These are phyloP conservation scores for Melanerpes aurifrons DNA, from an alignment of 2,113 vertebrate species.

Conservation along the genomic window DNA sequence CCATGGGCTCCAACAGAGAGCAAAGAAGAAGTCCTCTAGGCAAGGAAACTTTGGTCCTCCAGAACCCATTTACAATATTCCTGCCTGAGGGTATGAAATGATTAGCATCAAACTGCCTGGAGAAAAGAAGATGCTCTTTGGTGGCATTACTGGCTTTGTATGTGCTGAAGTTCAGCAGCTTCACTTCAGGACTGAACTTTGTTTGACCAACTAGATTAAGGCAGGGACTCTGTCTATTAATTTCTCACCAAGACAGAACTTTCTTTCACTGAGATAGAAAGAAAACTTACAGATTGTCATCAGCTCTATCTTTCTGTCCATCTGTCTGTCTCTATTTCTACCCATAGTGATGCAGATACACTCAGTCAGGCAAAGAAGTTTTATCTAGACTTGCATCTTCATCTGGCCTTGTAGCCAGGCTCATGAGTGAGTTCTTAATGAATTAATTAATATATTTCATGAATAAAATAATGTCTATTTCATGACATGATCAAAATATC, in stretches of 20 bases:
- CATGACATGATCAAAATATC: conserved; percentile 23
- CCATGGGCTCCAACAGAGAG: not conserved
- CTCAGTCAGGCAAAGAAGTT: not conserved
- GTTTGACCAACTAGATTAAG: not conserved
- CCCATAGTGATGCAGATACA: not conserved
- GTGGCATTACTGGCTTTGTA: not conserved
- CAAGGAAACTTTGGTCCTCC: not conserved
- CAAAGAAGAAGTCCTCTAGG: not conserved
- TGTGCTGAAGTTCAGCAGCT: not conserved
- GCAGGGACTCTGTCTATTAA: not conserved
- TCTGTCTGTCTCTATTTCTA: not conserved
- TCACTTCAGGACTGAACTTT: not conserved
- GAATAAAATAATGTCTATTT: conserved; percentile 59
- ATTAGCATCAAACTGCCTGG: not conserved
- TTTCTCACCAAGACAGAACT: not conserved
- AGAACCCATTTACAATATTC: not conserved
- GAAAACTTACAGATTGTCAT: not conserved
- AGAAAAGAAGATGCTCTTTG: not conserved
- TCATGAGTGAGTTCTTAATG: not conserved
- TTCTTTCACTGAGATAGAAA: not conserved
- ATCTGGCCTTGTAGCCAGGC: not conserved
- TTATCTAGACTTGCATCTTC: not conserved
- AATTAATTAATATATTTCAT: conserved; percentile 41
- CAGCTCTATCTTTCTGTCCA: not conserved
- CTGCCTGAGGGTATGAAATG: not conserved